Conservation (phyloP, 1,140 invertebrate species). For the Thaumetopoea pityocampa region DNA sequence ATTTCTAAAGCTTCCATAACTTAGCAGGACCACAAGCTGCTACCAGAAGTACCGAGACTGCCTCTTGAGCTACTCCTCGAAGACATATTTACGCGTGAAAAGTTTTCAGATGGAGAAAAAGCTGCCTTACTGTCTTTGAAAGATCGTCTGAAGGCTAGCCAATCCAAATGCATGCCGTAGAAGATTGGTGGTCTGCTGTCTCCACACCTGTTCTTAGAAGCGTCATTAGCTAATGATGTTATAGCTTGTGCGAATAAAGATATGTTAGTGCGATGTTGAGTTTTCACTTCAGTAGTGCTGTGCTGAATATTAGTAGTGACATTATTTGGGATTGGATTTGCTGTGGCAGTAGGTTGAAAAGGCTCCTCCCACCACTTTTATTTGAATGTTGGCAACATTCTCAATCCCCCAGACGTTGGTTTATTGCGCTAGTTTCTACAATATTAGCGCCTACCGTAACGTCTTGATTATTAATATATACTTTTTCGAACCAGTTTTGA, state of each 20-base stretch:
- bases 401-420: no score
- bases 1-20: slow-evolving; percentile 1
- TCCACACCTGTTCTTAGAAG: background rate
- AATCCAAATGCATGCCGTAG: no score
- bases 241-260: background rate
- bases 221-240: background rate
- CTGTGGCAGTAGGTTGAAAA: no score
- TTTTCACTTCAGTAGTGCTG: background rate
- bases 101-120: background rate
- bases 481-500: no score
- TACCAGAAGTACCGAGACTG: background rate
- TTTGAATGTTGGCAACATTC: no score
- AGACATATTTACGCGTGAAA: background rate
- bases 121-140: background rate
- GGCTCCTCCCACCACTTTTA: no score
- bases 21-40: background rate
- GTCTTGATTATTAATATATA: no score
- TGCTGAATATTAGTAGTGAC: background rate
- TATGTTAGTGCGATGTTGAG: background rate
- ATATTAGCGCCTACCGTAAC: background rate
- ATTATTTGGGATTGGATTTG: background rate
- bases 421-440: no score
- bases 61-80: background rate
- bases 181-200: background rate
- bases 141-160: background rate